phyloP scores from a whole-genome alignment of 2,888 invertebrate species.

The Tachina fera region DNA sequence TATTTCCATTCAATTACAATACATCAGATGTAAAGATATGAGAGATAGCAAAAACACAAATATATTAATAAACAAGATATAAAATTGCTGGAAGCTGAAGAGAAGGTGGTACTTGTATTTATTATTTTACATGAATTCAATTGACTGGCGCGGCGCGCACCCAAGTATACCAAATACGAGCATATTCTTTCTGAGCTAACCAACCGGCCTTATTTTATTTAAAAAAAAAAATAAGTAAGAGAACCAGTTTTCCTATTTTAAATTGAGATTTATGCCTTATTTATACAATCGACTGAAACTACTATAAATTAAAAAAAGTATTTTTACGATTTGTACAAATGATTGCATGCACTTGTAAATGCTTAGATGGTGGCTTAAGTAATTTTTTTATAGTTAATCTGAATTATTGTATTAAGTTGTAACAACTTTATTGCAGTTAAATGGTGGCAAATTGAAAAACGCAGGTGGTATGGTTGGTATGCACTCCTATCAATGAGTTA shows the following conservation, averaged over 20 bases:
- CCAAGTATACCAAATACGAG: neutral
- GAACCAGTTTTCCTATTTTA: slow-evolving; percentile 23
- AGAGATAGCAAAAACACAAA: neutral
- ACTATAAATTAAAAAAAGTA: neutral
- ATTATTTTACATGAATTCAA: slow-evolving; percentile 40
- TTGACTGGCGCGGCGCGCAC: slow-evolving; percentile 4
- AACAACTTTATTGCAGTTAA: neutral
- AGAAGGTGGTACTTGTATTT: slow-evolving; percentile 44
- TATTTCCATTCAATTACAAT: slow-evolving; percentile 6
- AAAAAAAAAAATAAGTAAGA: too few relatives aligned
- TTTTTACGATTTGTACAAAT: neutral
- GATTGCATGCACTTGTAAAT: slow-evolving; percentile 22
- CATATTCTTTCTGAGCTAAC: too few relatives aligned
- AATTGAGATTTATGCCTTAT: slow-evolving; percentile 20
- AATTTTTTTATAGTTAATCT: neutral
- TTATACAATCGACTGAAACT: slow-evolving; percentile 13
- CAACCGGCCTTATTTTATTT: neutral
- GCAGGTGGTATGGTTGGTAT: too few relatives aligned
- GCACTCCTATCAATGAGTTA: too few relatives aligned
- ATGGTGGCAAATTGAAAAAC: neutral
- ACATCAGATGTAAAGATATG: slow-evolving; percentile 40
- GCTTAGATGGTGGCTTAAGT: neutral
- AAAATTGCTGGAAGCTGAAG: slow-evolving; percentile 40
- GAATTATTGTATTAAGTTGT: neutral
- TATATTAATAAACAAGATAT: slow-evolving; percentile 3